Conservation (phyloP, 1,140 invertebrate species). For the Drosophila baimaii region DNA sequence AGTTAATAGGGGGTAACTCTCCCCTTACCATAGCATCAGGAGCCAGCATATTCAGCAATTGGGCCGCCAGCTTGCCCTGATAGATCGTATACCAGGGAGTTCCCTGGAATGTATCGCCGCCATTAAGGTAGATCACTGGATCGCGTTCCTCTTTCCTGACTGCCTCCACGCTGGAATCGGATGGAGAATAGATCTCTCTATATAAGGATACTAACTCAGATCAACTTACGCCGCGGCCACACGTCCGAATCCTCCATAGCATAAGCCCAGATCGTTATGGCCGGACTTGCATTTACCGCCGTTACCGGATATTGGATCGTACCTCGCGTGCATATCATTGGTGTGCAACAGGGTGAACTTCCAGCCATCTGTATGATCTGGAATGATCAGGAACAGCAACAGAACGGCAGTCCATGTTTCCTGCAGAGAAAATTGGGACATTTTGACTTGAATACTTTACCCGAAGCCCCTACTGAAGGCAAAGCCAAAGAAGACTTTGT, state of each 20-base stretch:
- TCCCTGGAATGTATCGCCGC: slow-evolving; percentile 95
- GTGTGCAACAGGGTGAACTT: slow-evolving; percentile 91
- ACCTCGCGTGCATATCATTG: slow-evolving; percentile 95
- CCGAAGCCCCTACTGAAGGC: slow-evolving; percentile 5
- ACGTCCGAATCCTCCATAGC: slow-evolving; percentile 92
- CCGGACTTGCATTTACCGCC: slow-evolving; percentile 87
- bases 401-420: background rate
- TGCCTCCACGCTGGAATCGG: slow-evolving; percentile 84
- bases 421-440: background rate
- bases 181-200: no score
- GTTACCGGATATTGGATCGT: slow-evolving; percentile 89
- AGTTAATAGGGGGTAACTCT: slow-evolving; percentile 56
- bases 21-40: slow-evolving; percentile 92
- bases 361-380: background rate
- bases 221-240: slow-evolving; percentile 87
- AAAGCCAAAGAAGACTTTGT: slow-evolving; percentile 13
- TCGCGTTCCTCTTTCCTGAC: slow-evolving; percentile 85
- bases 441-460: background rate
- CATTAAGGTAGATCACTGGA: slow-evolving; percentile 90
- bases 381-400: background rate
- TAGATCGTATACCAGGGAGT: slow-evolving; percentile 92
- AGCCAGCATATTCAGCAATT: slow-evolving; percentile 90
- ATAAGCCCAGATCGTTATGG: slow-evolving; percentile 86
- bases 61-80: slow-evolving; percentile 89
- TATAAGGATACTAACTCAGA: background rate